Evolutionary conservation across 2,888 invertebrate genomes (phyloP).

Genomic region (Norana najaformis): DNA sequence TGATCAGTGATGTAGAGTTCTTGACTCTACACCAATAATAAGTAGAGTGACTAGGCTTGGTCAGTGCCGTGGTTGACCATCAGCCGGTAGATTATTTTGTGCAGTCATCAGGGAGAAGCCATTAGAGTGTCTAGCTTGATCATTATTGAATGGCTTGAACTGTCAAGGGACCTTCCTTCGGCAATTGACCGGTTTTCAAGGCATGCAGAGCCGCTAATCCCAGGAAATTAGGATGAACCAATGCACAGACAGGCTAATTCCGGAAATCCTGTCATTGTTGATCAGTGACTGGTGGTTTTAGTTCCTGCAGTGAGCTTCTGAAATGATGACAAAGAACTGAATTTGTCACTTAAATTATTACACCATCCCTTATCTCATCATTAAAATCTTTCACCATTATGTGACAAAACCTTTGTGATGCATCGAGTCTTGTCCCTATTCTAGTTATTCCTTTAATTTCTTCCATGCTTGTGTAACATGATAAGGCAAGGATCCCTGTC

Average conservation of each 20-base stretch:
- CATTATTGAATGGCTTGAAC: conserved; percentile 7
- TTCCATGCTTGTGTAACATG: too few relatives aligned
- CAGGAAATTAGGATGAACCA: neutral
- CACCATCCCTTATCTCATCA: neutral
- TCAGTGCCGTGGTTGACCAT: neutral
- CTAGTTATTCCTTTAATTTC: too few relatives aligned
- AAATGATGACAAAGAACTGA: neutral
- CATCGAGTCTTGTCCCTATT: too few relatives aligned
- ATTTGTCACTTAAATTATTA: neutral
- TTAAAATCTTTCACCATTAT: too few relatives aligned
- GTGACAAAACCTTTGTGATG: too few relatives aligned
- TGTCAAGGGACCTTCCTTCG: neutral
- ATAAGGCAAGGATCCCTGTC: neutral
- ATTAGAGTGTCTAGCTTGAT: neutral
- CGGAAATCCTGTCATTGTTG: neutral
- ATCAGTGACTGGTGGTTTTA: neutral
- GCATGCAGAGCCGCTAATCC: neutral
- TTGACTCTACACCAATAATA: neutral
- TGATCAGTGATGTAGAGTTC: neutral
- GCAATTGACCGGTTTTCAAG: neutral
- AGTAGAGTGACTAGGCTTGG: neutral
- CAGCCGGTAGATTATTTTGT: neutral
- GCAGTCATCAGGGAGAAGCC: neutral
- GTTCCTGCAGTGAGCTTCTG: neutral
- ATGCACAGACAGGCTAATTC: neutral